Evolutionary conservation across 2,888 invertebrate genomes (phyloP).

Genomic region (Oscheius sp.): DNA sequence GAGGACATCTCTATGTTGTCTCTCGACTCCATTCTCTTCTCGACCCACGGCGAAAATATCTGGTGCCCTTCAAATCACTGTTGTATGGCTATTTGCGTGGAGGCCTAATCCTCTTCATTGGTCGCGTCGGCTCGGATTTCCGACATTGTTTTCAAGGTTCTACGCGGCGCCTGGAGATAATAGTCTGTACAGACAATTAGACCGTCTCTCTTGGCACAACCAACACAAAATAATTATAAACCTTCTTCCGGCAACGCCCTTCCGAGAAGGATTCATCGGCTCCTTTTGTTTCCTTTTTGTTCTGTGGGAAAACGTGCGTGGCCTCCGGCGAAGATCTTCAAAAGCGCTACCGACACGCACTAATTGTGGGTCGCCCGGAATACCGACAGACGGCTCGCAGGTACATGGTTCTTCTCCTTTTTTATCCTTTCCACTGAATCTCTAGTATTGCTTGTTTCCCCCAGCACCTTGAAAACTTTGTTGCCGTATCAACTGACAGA

Average conservation of each 20-base stretch:
- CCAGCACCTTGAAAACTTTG: no score
- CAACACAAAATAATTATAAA: background rate
- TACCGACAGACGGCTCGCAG: constrained; percentile 7
- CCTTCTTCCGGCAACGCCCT: constrained; percentile 14
- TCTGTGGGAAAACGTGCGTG: constrained; percentile 2
- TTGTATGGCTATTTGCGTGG: background rate
- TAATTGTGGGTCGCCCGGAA: background rate
- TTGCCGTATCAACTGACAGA: no score
- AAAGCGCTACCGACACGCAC: no score
- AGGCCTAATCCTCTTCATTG: constrained; percentile 3
- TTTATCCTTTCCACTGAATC: no score
- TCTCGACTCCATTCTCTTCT: background rate
- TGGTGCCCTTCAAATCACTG: constrained; percentile 12
- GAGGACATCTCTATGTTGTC: constrained; percentile 1
- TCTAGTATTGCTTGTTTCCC: no score
- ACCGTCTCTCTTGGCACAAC: background rate
- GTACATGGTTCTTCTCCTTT: background rate
- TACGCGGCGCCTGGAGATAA: background rate
- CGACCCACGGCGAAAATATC: constrained; percentile 23
- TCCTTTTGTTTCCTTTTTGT: constrained; percentile 2
- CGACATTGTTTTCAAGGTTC: constrained; percentile 24
- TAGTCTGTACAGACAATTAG: constrained; percentile 1
- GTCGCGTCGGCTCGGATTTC: constrained; percentile 21
- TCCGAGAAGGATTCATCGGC: background rate
- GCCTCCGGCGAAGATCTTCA: constrained; percentile 1